Evolutionary conservation across 2,113 vertebrate genomes (phyloP), one percentile per base, ranked within the genome.

Genomic region (Tetraodon nigroviridis): DNA sequence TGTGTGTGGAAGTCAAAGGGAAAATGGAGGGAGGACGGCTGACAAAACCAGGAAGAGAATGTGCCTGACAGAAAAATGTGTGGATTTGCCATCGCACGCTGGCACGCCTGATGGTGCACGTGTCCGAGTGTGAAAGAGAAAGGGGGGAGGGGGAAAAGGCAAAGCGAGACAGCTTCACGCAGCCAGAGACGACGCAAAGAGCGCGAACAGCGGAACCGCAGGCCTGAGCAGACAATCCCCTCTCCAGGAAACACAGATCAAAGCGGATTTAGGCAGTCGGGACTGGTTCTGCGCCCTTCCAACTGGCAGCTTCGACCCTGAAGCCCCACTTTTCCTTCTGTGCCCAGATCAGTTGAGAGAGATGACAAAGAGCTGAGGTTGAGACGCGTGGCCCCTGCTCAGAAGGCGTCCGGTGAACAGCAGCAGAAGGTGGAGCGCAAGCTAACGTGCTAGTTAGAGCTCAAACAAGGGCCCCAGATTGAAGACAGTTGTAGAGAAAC

Each of bases 181-280:
- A 65, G 66, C 45, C 77, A 69, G 67, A 77, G 74, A 79, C 76
- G 83, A 86, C 76, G 67, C 77, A 74, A 69, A 80, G 55, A 76
- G 79, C 64, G 46, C 69, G 65, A 80, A 67, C 65, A 89, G 78
- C 79, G 80, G 75, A 82, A 82, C 63, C 80, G 81, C 66, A 71
- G 79, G 82, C 81, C 68, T 52, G 29, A 73, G 75, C 79, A 74
- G 75, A 86, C 86, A 88, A 88, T 88, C 86, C 86, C 69, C 80
- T 85, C 84, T 87, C 69, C 79, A 86, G 81, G 86, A 88, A 86
- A 83, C 40, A 27, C 67, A 85, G 79, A 88, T 90, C 84, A 89
- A 89, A 87, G 84, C 14, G 73, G 85, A 88, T 87, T 89, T 86
- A 88, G 87, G 84, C 66, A 83, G 87, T 82, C 78, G 67, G 67